Percentiles rank a stretch among this genome's conserved stretches.
phyloP scores from a whole-genome alignment of 2,888 invertebrate genomes.

The Resseliella maxima region DNA sequence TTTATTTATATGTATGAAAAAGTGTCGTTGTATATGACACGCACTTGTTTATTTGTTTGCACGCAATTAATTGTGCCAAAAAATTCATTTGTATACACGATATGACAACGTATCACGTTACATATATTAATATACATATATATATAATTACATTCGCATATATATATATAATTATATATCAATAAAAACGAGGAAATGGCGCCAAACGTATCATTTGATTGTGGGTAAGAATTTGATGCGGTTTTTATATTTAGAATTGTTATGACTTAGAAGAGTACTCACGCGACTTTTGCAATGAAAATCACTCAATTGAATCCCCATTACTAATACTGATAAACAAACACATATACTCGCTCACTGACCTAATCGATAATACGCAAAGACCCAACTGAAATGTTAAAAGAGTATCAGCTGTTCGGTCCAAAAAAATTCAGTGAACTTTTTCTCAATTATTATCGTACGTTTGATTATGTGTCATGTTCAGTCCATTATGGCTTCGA shows the following conservation, averaged over 20 bases:
- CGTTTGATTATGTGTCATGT: no score
- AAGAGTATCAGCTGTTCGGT: no score
- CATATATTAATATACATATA: not conserved
- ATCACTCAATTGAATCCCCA: not conserved
- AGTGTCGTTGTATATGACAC: not conserved
- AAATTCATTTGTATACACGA: no score
- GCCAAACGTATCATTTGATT: not conserved
- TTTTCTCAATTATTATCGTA: no score
- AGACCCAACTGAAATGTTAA: no score
- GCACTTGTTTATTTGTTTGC: not conserved
- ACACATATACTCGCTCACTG: no score
- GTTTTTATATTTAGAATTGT: constrained; percentile 9
- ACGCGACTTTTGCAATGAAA: not conserved
- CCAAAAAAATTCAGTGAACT: not conserved
- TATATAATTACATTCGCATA: not conserved
- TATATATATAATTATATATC: not conserved
- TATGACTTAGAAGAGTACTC: not conserved
- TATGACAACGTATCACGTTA: no score
- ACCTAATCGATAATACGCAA: no score
- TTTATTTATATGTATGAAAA: not conserved
- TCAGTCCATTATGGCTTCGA: not conserved
- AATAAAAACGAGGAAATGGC: not conserved
- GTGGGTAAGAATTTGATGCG: not conserved
- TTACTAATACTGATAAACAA: not conserved
- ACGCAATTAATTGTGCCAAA: not conserved